Evolutionary conservation across 2,113 vertebrate genomes (phyloP), one percentile per base, ranked within the genome.

Genomic region (Cephalopterus ornatus): DNA sequence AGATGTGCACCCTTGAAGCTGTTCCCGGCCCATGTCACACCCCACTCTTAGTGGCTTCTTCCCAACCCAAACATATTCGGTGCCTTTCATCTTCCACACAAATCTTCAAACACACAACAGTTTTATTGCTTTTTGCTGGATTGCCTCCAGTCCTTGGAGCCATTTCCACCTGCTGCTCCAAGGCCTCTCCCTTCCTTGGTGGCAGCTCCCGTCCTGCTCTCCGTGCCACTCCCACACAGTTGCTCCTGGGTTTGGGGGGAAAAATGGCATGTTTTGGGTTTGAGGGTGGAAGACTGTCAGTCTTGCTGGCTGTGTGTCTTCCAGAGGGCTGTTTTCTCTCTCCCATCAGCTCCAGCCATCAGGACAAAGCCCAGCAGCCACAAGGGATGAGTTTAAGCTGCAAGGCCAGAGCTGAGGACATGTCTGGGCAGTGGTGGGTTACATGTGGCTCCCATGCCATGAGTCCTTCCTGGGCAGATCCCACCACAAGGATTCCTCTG

Each of bases 71-170:
- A 89, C 58, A 79, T 3, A 41, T 61, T 87, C 33, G 18, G 21
- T 30, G 78, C 85, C 46, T 96, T 96, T 95, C 63, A 93, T 96
- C 89, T 76, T 30, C 52, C 16, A 5, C 28, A n/a, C 49, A 24
- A 26, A 62, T 85, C 87, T 83, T 76, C 71, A 53, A 88, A 77
- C 46, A 28, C 77, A 41, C 39, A 67, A 12, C 32, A 12, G 3
- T 4, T 91, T 85, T 50, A 62, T 62, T 74, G 88, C 82, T 85
- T 85, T 90, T 19, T n/a, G 30, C 82, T 62, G 73, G 75, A 50
- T 87, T 35, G 52, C 47, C 77, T 82, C 28, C 70, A 23, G 62
- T 22, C 13, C 49, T 61, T 28, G 41, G 89, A 76, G 63, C 46
- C 56, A 28, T 78, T 81, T 77, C 78, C 83, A 67, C 71, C 58